Evolutionary conservation across 2,797 vertebrate species (phyloP), one percentile per base, ranked within the genome.

Genomic region (Melanotaenia boesemani): DNA sequence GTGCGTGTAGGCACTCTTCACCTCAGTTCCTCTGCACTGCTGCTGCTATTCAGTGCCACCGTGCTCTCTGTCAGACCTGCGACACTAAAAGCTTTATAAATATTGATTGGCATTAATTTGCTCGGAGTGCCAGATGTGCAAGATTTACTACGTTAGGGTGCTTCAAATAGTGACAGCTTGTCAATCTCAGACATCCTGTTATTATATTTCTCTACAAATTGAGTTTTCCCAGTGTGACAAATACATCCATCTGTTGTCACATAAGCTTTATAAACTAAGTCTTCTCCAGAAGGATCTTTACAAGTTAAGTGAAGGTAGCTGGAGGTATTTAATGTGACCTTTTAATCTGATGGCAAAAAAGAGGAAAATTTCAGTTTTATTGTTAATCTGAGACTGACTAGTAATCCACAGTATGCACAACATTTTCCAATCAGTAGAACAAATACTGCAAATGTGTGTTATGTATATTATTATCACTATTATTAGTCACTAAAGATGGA

Each of bases 41-140:
- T 24, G 72, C 77, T 77, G 63, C 56, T 70, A 67, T 76, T 70
- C 70, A 24, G 24, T 67, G 80, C 73, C 55, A 54, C 68, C 20
- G 52, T 36, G 65, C 60, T 67, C 44, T 68, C 62, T 22, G 60
- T 80, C 59, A 84, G 62, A 72, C 52, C 71, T 56, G 39, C 22
- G 37, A 72, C 71, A 59, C 56, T 16, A 3, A 46, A 41, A 59
- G 64, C 73, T 60, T 63, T 54, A 67, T 65, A 81, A 73, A 78
- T 69, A 81, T 71, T 86, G 83, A 84, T 70, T 89, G 82, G 58
- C 80, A 78, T 86, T 85, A 75, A 89, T 88, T 84, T 83, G 58
- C 77, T 20, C n/a, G 18, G 36, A 77, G 74, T 28, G 62, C 30
- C 88, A 86, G 88, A 79, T 88, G 85, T 76, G 69, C 82, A 67